Evolutionary conservation across 2,113 vertebrate genomes (phyloP).

Genomic region (Platysternon megacephalum): DNA sequence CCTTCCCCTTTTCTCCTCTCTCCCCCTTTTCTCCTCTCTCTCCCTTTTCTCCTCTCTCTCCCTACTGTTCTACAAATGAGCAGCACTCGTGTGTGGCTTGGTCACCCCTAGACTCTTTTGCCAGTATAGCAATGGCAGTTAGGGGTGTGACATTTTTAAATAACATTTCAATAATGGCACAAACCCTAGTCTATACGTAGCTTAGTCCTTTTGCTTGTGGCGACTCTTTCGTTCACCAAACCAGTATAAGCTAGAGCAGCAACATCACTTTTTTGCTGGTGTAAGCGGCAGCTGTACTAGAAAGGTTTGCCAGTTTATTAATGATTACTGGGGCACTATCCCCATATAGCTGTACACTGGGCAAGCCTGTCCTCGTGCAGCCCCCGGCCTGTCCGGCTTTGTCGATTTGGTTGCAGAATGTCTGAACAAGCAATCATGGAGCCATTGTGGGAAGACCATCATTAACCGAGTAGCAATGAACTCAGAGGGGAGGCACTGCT

Average conservation of each 20-base stretch:
- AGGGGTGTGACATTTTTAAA: rapidly evolving
- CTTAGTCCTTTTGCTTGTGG: not conserved
- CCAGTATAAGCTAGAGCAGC: not conserved
- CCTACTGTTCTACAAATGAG: too few species aligned
- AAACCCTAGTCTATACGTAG: not conserved
- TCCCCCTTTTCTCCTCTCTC: not conserved
- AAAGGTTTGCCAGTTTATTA: not conserved
- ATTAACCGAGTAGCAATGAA: not conserved
- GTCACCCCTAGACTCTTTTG: rapidly evolving
- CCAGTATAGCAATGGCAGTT: rapidly evolving
- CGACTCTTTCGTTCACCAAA: not conserved
- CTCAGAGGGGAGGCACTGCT: not conserved
- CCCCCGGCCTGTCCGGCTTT: not conserved
- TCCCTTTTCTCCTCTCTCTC: not conserved
- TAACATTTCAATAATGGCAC: rapidly evolving
- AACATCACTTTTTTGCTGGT: not conserved
- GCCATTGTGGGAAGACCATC: not conserved
- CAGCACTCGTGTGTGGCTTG: not conserved
- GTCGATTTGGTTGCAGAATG: not conserved
- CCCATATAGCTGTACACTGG: not conserved
- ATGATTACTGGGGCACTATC: rapidly evolving
- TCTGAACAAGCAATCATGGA: not conserved
- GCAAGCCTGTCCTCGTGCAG: not conserved
- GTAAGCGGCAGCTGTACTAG: not conserved
- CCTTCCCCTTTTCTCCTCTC: not conserved